Evolutionary conservation across 1,140 invertebrate genomes (phyloP).

Genomic region (Mactra quadrangularis): DNA sequence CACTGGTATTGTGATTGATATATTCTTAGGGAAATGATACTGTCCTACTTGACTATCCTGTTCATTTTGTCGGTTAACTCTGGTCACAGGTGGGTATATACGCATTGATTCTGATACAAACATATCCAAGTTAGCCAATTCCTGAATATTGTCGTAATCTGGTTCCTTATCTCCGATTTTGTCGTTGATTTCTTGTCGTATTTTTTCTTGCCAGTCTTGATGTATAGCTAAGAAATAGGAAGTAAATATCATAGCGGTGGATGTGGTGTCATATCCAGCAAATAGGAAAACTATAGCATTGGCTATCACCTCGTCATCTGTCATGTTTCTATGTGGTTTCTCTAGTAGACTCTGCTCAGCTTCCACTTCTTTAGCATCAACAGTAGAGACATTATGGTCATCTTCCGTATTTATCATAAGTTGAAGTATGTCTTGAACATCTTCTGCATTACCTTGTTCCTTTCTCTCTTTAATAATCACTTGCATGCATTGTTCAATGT

Average conservation of each 20-base stretch:
- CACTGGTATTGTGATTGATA: constrained; percentile 51
- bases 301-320: constrained; percentile 86
- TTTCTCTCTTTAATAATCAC: constrained; percentile 36
- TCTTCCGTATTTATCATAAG: constrained; percentile 53
- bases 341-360: not conserved
- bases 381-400: not conserved
- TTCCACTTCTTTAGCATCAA: not conserved
- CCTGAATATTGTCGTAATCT: constrained; percentile 65
- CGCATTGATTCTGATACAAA: constrained; percentile 65
- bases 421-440: constrained; percentile 38
- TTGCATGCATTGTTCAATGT: constrained; percentile 20
- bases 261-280: constrained; percentile 88
- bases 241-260: constrained; percentile 85
- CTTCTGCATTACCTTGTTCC: constrained; percentile 1
- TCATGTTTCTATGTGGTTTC: constrained; percentile 81
- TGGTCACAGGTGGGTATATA: constrained; percentile 63
- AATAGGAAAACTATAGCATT: constrained; percentile 88
- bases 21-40: constrained; percentile 43
- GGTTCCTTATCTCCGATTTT: constrained; percentile 68
- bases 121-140: constrained; percentile 59
- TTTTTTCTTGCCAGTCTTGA: constrained; percentile 58
- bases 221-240: constrained; percentile 87
- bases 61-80: constrained; percentile 57
- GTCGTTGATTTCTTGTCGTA: constrained; percentile 59
- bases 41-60: constrained; percentile 25